Evolutionary conservation across 2,113 vertebrate species (phyloP), one percentile per base, ranked within the genome.

Genomic region (Hyperoodon ampullatus): DNA sequence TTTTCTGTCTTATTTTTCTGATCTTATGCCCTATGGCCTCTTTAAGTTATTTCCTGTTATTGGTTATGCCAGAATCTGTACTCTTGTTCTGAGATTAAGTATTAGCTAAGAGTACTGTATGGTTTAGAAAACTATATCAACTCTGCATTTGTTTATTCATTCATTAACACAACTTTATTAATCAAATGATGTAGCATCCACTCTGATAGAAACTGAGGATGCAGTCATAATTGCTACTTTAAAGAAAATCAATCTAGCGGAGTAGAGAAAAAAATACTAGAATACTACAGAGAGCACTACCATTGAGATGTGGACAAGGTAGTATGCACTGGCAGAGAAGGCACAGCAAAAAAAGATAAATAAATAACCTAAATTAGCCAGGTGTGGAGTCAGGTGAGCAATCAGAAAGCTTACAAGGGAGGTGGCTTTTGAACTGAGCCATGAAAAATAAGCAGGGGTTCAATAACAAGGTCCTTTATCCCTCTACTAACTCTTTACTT

Each of bases 91-190:
- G 24, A 75, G 24, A 14, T 70, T 23, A 91, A 63, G 10, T 60
- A 71, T 88, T 58, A 71, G 21, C 35, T 21, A 50, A 47, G 8
- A 65, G 15, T 66, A 93, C 42, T 58, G 0, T n/a, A 21, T 53
- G 53, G 3, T n/a, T 18, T 53, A 68, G 44, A 68, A 94, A 78
- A 58, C 4, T 15, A 5, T 28, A 44, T 14, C 33, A n/a, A 39
- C 2, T 61, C 28, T 50, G 12, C 28, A 53, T 35, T 28, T 15
- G 1, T 21, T 50, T 13, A 39, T 81, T 92, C 8, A 21, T 44
- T 90, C 81, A 44, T 93, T 53, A 33, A 44, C 18, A 93, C 16
- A 77, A 9, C 9, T 95, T 88, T 18, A 71, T 66, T 83, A 58
- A 23, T 44, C n/a, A 74, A 47, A 8, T 63, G 9, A 26, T 24